Evolutionary conservation across 2,888 invertebrate species (phyloP).

Genomic region (Lysandra coridon): DNA sequence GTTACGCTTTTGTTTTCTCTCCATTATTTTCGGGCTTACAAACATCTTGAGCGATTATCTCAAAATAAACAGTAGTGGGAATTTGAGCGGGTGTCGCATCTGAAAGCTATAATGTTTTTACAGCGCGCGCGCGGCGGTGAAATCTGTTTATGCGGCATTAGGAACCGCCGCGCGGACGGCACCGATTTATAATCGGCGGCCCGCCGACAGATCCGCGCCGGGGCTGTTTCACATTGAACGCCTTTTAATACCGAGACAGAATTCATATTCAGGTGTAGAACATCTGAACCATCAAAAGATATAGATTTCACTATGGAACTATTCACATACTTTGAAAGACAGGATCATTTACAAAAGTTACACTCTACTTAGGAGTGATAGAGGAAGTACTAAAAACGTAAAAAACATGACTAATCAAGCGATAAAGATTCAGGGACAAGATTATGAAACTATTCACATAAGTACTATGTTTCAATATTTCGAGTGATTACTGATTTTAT

Average conservation of each 20-base stretch:
- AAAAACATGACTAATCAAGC: too few species aligned
- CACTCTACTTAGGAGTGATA: too few species aligned
- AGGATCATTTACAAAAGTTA: too few species aligned
- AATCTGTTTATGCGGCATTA: conserved; percentile 23
- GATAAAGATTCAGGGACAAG: too few species aligned
- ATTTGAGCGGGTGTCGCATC: conserved; percentile 6
- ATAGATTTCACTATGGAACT: neutral
- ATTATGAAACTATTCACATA: too few species aligned
- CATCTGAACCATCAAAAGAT: neutral
- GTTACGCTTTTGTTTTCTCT: neutral
- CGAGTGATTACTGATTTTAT: too few species aligned
- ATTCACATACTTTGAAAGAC: too few species aligned
- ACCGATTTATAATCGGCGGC: conserved; percentile 24
- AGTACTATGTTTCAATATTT: too few species aligned
- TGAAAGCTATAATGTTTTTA: conserved; percentile 32
- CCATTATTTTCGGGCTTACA: neutral
- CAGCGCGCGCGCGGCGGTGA: conserved; percentile 23
- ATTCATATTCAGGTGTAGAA: neutral
- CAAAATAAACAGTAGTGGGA: conserved; percentile 9
- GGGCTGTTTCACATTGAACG: neutral
- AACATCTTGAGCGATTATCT: neutral
- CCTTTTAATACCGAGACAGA: neutral
- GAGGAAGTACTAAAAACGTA: too few species aligned
- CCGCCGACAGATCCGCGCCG: conserved; percentile 20
- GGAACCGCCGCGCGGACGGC: conserved; percentile 19